Percentiles rank a stretch among this genome's conserved stretches.
These are phyloP conservation scores for Subanguina moxae DNA, from an alignment of 1,140 invertebrate genomes.

Conservation along the genomic window DNA sequence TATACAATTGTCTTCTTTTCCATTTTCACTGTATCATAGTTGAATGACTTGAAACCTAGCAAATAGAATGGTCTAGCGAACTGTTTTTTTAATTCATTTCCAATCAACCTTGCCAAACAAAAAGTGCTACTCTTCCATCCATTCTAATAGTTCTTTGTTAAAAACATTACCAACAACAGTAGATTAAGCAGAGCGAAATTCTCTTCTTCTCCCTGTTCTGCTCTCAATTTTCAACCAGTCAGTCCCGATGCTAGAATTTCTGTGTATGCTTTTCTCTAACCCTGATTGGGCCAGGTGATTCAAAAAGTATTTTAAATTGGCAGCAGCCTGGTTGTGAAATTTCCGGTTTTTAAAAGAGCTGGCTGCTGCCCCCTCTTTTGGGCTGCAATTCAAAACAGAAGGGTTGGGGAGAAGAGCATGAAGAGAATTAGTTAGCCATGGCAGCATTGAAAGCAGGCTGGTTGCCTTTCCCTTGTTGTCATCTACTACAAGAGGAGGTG, in stretches of 20 bases:
- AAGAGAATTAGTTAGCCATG: constrained; percentile 7
- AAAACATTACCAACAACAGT: not conserved
- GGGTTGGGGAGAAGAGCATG: too few relatives aligned
- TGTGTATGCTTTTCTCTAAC: not conserved
- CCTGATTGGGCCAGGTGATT: not conserved
- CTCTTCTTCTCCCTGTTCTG: not conserved
- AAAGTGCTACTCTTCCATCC: too few relatives aligned
- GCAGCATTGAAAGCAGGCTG: not conserved
- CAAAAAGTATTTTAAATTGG: not conserved
- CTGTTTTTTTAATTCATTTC: too few relatives aligned
- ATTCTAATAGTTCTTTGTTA: too few relatives aligned
- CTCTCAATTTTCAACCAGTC: not conserved
- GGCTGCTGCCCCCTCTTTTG: not conserved
- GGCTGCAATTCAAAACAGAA: too few relatives aligned
- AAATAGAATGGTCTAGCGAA: too few relatives aligned
- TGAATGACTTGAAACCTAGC: too few relatives aligned
- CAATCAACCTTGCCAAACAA: too few relatives aligned
- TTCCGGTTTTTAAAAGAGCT: not conserved
- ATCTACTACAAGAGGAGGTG: too few relatives aligned
- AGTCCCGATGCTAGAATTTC: not conserved
- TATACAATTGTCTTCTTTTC: too few relatives aligned
- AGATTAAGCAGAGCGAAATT: not conserved
- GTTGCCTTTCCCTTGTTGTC: too few relatives aligned
- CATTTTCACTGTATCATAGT: too few relatives aligned
- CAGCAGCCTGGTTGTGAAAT: not conserved